These are phyloP conservation scores for Latrodectus elegans DNA, from an alignment of 2,888 invertebrate species.

Conservation along the genomic window DNA sequence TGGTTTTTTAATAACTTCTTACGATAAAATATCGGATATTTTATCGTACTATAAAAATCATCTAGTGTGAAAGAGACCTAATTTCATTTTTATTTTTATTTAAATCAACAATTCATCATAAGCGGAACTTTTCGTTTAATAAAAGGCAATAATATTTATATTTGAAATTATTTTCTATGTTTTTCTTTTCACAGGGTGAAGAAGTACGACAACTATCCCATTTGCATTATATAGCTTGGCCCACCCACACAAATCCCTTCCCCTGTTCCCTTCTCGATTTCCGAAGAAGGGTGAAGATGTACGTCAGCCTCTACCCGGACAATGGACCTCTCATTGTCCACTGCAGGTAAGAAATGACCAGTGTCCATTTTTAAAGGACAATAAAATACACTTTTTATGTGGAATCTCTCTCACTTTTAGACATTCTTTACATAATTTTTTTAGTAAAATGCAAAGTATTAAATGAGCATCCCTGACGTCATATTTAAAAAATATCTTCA, in stretches of 20 bases:
- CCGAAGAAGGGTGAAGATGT: constrained; percentile 84
- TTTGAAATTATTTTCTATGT: not conserved
- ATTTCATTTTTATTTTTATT: no score
- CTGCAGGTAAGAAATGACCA: constrained; percentile 82
- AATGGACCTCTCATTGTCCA: constrained; percentile 94
- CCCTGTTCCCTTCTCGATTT: constrained; percentile 95
- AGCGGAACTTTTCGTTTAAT: no score
- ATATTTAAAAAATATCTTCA: no score
- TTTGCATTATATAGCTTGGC: constrained; percentile 99
- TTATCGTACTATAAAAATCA: no score
- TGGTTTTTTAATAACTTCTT: no score
- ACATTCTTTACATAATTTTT: no score
- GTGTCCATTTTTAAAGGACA: not conserved
- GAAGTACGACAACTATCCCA: constrained; percentile 90
- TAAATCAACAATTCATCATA: no score
- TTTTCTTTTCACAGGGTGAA: constrained; percentile 68
- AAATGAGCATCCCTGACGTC: no score
- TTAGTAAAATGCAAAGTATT: no score
- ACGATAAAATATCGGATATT: no score
- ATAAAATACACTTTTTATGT: not conserved
- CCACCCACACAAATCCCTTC: constrained; percentile 95
- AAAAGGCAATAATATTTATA: not conserved
- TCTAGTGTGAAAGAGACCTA: no score
- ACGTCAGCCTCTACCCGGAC: constrained; percentile 70
- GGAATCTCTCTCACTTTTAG: no score